Percentiles rank a stretch among this genome's conserved stretches.
Conservation (phyloP, 1,140 invertebrate species). For the Diuraphis noxia region DNA sequence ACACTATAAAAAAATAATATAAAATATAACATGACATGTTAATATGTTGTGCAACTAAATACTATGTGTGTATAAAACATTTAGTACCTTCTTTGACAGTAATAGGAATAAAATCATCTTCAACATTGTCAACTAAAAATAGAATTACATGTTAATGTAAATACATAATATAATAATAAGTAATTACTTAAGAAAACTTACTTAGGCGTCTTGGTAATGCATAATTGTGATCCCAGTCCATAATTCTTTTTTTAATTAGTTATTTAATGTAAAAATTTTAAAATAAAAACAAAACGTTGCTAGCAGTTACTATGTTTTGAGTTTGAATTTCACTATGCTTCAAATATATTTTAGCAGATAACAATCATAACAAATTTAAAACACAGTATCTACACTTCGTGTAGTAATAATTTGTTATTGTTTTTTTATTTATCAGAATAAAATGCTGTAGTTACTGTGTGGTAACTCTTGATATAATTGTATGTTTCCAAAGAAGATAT, state of each 20-base stretch:
- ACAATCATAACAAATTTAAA: conserved; percentile 5
- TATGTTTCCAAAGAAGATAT: no score
- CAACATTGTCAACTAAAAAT: not conserved
- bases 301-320: not conserved
- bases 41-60: no score
- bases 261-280: not conserved
- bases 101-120: not conserved
- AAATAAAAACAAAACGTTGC: not conserved
- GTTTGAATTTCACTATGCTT: not conserved
- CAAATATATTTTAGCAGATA: not conserved
- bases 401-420: not conserved
- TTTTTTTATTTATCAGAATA: not conserved
- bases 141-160: no score
- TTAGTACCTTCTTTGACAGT: no score
- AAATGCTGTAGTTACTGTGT: no score
- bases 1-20: no score
- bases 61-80: not conserved
- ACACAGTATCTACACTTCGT: not conserved
- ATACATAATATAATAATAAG: conserved; percentile 2
- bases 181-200: not conserved
- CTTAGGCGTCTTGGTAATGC: not conserved
- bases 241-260: not conserved
- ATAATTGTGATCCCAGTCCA: not conserved
- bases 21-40: not conserved
- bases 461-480: no score